A percentile compares a stretch with the other conserved stretches of the same genome.
Conservation (phyloP, 2,797 vertebrate genomes). For the Melanotaenia maccullochi region DNA sequence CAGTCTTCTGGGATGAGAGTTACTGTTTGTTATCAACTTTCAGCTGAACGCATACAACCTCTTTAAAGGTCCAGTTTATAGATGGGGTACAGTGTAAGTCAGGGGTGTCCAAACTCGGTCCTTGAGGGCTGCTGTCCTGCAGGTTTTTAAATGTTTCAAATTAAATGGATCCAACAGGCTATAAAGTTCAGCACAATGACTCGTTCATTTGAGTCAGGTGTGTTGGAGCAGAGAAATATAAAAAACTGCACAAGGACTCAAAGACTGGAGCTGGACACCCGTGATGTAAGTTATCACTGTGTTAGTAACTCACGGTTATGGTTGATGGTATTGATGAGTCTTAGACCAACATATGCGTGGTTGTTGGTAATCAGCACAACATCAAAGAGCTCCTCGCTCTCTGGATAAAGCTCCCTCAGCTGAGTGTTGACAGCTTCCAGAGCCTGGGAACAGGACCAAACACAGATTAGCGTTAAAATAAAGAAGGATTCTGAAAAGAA, state of each 20-base stretch:
- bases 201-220: no score
- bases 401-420: constrained; percentile 91
- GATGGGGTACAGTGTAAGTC: neutral
- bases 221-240: no score
- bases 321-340: constrained; percentile 97
- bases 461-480: constrained; percentile 1
- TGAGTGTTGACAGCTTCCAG: constrained; percentile 90
- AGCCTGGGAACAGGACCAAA: constrained; percentile 80
- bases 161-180: no score
- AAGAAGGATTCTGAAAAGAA: neutral
- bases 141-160: no score
- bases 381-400: constrained; percentile 94
- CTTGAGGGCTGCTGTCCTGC: no score
- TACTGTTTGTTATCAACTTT: neutral
- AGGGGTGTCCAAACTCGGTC: no score
- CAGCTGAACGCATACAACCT: neutral
- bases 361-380: constrained; percentile 97
- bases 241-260: no score
- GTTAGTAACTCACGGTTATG: constrained; percentile 87
- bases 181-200: no score
- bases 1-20: no score
- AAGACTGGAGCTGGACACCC: no score
- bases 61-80: neutral
- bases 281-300: neutral
- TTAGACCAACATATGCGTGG: constrained; percentile 92